Conservation (phyloP, 1,140 invertebrate species). For the Dufourea novaeangliae region DNA sequence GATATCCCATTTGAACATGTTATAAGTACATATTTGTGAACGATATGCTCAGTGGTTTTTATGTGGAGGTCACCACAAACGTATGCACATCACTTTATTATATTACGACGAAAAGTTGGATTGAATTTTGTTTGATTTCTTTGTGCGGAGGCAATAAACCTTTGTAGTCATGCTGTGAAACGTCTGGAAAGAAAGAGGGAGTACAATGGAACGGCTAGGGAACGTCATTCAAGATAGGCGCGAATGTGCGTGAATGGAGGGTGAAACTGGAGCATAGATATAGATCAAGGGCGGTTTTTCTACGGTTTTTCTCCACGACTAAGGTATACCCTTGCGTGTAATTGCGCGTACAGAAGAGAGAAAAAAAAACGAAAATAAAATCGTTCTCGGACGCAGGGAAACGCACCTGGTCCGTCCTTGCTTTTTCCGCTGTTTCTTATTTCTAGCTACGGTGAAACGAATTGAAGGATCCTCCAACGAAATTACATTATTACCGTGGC, state of each 20-base stretch:
- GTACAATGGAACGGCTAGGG: slow-evolving; percentile 3
- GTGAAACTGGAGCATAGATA: slow-evolving; percentile 1
- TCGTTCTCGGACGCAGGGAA: background rate
- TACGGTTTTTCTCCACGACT: background rate
- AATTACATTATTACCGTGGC: background rate
- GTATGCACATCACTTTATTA: background rate
- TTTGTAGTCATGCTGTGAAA: background rate
- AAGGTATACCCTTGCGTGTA: slow-evolving; percentile 15
- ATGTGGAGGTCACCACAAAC: too few relatives aligned
- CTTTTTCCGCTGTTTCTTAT: background rate
- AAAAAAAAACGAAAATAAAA: slow-evolving; percentile 18
- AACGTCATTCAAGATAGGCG: background rate
- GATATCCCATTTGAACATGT: too few relatives aligned
- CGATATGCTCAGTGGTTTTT: too few relatives aligned
- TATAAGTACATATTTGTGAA: too few relatives aligned
- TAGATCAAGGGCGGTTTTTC: slow-evolving; percentile 39
- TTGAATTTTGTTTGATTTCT: background rate
- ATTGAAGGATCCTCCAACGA: background rate
- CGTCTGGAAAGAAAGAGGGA: background rate
- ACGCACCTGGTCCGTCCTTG: slow-evolving; percentile 2
- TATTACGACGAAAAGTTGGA: background rate
- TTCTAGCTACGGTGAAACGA: background rate
- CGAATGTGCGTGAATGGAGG: slow-evolving; percentile 13
- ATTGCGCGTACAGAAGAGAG: slow-evolving; percentile 9
- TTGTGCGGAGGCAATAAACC: background rate